These are phyloP conservation scores for Crenichthys baileyi DNA, from an alignment of 2,797 vertebrate genomes.

Conservation along the genomic window DNA sequence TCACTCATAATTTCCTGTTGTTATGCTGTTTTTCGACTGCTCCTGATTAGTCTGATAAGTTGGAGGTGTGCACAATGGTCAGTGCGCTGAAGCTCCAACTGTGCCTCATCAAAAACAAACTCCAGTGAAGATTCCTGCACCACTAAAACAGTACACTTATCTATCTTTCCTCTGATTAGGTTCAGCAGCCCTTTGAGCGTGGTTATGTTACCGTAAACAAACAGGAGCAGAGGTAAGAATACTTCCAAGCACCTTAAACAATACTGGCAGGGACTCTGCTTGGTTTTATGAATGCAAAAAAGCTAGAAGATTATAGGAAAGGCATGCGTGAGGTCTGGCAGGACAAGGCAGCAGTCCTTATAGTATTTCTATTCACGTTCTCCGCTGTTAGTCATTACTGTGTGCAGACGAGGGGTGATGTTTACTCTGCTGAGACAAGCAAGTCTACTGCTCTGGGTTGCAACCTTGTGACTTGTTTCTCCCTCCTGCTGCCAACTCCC, in stretches of 20 bases:
- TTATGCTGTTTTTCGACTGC: slow-evolving; percentile 65
- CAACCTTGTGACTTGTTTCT: slow-evolving; percentile 83
- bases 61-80: slow-evolving; percentile 39
- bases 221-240: slow-evolving; percentile 53
- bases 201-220: slow-evolving; percentile 51
- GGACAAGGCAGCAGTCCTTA: slow-evolving; percentile 70
- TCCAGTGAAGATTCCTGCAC: slow-evolving; percentile 14
- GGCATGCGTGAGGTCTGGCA: slow-evolving; percentile 64
- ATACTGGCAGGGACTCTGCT: slow-evolving; percentile 37
- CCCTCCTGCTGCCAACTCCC: slow-evolving; percentile 76
- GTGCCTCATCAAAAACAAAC: slow-evolving; percentile 42
- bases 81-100: slow-evolving; percentile 28
- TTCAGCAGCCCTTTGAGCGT: slow-evolving; percentile 27
- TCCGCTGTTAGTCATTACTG: slow-evolving; percentile 82
- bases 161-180: slow-evolving; percentile 42
- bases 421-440: slow-evolving; percentile 86
- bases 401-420: slow-evolving; percentile 80
- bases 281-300: slow-evolving; percentile 55
- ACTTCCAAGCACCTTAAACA: slow-evolving; percentile 54
- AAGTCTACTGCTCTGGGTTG: slow-evolving; percentile 82
- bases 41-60: slow-evolving; percentile 69
- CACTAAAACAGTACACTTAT: slow-evolving; percentile 39
- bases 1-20: slow-evolving; percentile 79
- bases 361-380: slow-evolving; percentile 79
- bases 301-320: slow-evolving; percentile 56